Conservation (phyloP, 2,888 invertebrate species). For the Elaeidobius kamerunicus region DNA sequence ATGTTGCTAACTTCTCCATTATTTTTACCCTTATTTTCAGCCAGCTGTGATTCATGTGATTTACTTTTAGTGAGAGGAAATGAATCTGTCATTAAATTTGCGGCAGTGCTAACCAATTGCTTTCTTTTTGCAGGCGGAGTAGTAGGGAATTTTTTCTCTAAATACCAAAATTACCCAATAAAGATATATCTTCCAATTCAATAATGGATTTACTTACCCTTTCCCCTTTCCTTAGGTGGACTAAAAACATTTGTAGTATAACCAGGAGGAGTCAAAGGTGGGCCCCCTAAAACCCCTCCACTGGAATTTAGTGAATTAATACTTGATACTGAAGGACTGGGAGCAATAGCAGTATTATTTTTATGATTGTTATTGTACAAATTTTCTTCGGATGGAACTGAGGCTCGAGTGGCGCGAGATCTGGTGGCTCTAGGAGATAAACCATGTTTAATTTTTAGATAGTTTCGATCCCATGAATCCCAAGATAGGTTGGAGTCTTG, state of each 20-base stretch:
- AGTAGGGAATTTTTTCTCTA: conserved; percentile 70
- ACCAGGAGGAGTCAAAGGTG: conserved; percentile 42
- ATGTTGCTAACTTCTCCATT: conserved; percentile 33
- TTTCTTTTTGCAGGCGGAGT: conserved; percentile 78
- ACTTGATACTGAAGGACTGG: conserved; percentile 55
- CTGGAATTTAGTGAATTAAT: conserved; percentile 51
- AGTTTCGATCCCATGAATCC: conserved; percentile 89
- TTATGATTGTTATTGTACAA: conserved; percentile 48
- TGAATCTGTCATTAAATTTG: conserved; percentile 52
- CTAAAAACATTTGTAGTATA: conserved; percentile 32
- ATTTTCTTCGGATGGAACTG: conserved; percentile 60
- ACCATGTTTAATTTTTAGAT: conserved; percentile 48
- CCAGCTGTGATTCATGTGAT: conserved; percentile 88
- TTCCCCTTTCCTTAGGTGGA: conserved; percentile 44
- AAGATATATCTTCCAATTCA: too few relatives aligned
- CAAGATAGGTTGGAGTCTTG: conserved; percentile 74
- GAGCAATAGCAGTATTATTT: conserved; percentile 49
- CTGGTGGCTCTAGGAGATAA: conserved; percentile 53
- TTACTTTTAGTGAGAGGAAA: conserved; percentile 82
- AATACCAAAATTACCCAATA: not conserved
- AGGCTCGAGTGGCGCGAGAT: conserved; percentile 53
- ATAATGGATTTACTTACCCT: conserved; percentile 46
- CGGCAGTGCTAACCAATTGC: conserved; percentile 53
- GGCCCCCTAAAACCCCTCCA: conserved; percentile 42
- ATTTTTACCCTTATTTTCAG: conserved; percentile 60